Conservation (phyloP, 2,113 vertebrate species). For the Arothron firmamentum region DNA sequence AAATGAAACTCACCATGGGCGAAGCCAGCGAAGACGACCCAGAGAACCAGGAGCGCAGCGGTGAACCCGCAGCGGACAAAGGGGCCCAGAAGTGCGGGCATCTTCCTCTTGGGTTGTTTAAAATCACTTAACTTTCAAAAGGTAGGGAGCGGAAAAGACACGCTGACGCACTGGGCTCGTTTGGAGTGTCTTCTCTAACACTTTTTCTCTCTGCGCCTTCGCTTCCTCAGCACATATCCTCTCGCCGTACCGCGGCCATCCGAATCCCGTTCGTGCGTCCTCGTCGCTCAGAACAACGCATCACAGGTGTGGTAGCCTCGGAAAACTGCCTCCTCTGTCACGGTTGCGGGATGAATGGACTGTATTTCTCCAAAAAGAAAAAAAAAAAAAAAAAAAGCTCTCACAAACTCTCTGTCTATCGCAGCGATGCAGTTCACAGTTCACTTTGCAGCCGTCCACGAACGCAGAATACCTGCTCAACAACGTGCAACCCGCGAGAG, state of each 20-base stretch:
- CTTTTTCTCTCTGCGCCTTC: conserved; percentile 46
- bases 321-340: conserved; percentile 51
- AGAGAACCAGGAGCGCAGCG: conserved; percentile 59
- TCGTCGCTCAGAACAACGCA: conserved; percentile 76
- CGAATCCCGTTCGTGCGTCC: conserved; percentile 64
- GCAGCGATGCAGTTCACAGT: conserved; percentile 18
- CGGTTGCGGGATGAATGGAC: conserved; percentile 13
- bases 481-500: conserved; percentile 49
- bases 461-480: conserved; percentile 47
- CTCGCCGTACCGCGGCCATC: conserved; percentile 60
- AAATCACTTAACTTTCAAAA: conserved; percentile 62
- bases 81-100: conserved; percentile 70
- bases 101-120: conserved; percentile 38
- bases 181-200: conserved; percentile 37
- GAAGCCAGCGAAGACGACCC: conserved; percentile 63
- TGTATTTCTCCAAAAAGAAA: conserved; percentile 11
- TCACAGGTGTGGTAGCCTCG: conserved; percentile 75
- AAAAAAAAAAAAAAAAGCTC: no score
- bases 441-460: conserved; percentile 50
- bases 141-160: conserved; percentile 26
- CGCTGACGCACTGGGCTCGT: conserved; percentile 14
- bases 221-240: conserved; percentile 68
- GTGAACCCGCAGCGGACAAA: conserved; percentile 72
- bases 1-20: conserved; percentile 75
- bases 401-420: no score